phyloP scores from a whole-genome alignment of 1,140 invertebrate genomes.

The Ganaspis sp. region DNA sequence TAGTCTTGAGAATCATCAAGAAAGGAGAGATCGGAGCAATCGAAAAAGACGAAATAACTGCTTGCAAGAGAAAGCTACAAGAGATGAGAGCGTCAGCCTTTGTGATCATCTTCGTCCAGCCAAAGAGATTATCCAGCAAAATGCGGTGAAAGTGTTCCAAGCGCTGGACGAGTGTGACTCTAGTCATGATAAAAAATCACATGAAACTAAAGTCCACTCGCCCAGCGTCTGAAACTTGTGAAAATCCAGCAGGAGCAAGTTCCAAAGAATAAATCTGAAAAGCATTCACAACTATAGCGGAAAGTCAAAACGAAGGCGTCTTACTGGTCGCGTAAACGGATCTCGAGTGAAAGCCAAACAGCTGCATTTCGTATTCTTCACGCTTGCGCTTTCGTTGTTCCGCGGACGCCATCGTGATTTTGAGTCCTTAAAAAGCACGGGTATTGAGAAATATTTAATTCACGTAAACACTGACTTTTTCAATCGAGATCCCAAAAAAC shows the following conservation, averaged over 20 bases:
- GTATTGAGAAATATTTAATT: slow-evolving; percentile 8
- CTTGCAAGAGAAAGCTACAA: slow-evolving; percentile 7
- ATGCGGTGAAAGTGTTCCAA: slow-evolving; percentile 57
- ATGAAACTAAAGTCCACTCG: slow-evolving; percentile 71
- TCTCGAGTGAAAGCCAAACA: slow-evolving; percentile 68
- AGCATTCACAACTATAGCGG: slow-evolving; percentile 42
- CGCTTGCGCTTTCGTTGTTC: slow-evolving; percentile 58
- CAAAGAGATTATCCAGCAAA: not conserved
- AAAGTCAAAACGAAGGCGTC: slow-evolving; percentile 51
- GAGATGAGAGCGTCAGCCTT: slow-evolving; percentile 34
- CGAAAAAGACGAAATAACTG: not conserved
- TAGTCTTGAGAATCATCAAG: not conserved
- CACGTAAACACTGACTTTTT: slow-evolving; percentile 25
- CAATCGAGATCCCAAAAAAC: slow-evolving; percentile 21
- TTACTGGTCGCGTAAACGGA: slow-evolving; percentile 64
- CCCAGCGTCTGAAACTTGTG: slow-evolving; percentile 57
- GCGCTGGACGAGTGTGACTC: slow-evolving; percentile 73
- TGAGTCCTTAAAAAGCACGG: not conserved
- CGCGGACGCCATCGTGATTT: slow-evolving; percentile 47
- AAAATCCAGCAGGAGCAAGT: slow-evolving; percentile 35
- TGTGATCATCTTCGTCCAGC: slow-evolving; percentile 39
- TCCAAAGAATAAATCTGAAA: slow-evolving; percentile 47
- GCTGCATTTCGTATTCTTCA: slow-evolving; percentile 72
- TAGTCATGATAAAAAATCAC: slow-evolving; percentile 69
- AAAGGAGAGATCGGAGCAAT: not conserved